Base-by-base conservation (phyloP, 2,113 vertebrate species). In the Taurulus bubalis region DNA sequence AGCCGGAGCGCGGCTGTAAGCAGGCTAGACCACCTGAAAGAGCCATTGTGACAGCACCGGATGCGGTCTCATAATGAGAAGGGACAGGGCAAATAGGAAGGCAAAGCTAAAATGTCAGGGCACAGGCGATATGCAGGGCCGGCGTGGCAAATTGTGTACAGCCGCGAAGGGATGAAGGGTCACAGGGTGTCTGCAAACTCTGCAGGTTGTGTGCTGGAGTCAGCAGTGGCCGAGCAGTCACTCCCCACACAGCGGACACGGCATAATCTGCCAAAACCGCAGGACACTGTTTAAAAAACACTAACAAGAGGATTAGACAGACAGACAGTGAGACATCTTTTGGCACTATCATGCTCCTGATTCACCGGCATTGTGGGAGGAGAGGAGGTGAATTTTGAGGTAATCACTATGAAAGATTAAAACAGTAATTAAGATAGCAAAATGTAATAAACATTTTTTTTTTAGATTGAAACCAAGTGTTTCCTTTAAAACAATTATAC, bases 101-200 rank as follows among this genome's bases (percentile, higher is more conserved):
- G 86, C 77, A 81, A 84, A 90, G 79, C 82, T 86, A 64, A 92
- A 91, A 92, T 92, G 89, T 88, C 91, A 91, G 77, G 84, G 69
- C 80, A 4, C 58, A 53, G 38, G 62, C 26, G 24, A 79, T 66
- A 53, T 9, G 34, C 64, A 18, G 47, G 73, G 59, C 68, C 49
- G 34, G 14, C 73, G 51, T 32, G 77, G 75, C 73, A 77, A 85
- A 86, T 66, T 68, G 82, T 66, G 64, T 26, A 73, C 47, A 60
- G 60, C 69, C 32, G 45, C 36, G 47, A n/a, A 74, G 26, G 65
- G 36, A 71, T 49, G 79, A 65, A 51, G 49, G 86, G 85, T 90
- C 83, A 82, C 6, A 2, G 49, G 32, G 72, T 72, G 79, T 82
- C 71, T 79, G 87, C 77, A 77, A 38, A 89, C 64, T 84, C 84